Evolutionary conservation across 2,113 vertebrate species (phyloP).

Genomic region (Callospermophilus lateralis): DNA sequence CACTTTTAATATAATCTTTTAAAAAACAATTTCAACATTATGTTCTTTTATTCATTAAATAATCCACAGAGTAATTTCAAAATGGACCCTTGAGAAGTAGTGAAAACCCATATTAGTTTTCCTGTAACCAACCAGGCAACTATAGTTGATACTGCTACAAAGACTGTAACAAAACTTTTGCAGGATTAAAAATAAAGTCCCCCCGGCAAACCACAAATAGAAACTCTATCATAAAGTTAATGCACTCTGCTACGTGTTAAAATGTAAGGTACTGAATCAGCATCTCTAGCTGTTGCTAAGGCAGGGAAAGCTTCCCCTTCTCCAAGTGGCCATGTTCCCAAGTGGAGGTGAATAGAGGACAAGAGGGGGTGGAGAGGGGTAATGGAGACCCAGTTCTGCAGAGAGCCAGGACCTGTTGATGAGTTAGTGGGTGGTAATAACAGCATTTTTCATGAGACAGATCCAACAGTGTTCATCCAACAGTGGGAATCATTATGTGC

Average conservation of each 20-base stretch:
- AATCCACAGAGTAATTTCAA: slow-evolving; percentile 29
- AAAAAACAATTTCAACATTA: not conserved
- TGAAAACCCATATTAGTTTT: slow-evolving; percentile 13
- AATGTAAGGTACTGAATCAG: slow-evolving; percentile 61
- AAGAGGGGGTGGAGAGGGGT: slow-evolving; percentile 49
- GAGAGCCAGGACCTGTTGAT: not conserved
- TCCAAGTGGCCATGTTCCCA: slow-evolving; percentile 72
- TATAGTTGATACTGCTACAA: not conserved
- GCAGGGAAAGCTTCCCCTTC: slow-evolving; percentile 32
- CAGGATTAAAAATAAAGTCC: not conserved
- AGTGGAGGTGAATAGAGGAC: slow-evolving; percentile 80
- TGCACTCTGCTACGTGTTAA: not conserved
- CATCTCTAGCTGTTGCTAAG: slow-evolving; percentile 65
- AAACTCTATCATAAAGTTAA: slow-evolving; percentile 38
- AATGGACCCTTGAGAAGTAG: not conserved
- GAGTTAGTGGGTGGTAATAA: slow-evolving; percentile 68
- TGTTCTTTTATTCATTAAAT: slow-evolving; percentile 26
- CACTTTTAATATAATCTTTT: not conserved
- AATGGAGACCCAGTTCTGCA: slow-evolving; percentile 50
- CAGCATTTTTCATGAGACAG: slow-evolving; percentile 72
- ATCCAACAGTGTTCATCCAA: slow-evolving; percentile 74
- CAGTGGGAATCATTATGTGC: slow-evolving; percentile 73
- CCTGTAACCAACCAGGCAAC: not conserved
- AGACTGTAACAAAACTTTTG: slow-evolving; percentile 21
- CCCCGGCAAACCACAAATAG: not conserved